Percentiles rank a stretch among this genome's conserved stretches.
Conservation (phyloP, 2,797 vertebrate genomes). For the Enteromius anoplus region DNA sequence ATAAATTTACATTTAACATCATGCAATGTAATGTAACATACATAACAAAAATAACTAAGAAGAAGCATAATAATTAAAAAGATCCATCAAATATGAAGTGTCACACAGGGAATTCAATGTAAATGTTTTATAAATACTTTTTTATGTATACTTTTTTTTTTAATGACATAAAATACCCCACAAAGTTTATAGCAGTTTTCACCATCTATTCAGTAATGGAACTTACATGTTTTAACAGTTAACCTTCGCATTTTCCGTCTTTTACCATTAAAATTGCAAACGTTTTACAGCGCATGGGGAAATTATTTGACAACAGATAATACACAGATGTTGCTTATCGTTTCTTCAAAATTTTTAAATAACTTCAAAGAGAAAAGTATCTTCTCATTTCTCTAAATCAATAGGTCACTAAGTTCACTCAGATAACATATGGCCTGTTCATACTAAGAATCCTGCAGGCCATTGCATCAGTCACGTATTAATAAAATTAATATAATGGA, state of each 20-base stretch:
- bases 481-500: not conserved
- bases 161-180: not conserved
- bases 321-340: not conserved
- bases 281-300: not conserved
- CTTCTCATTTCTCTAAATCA: conserved; percentile 15
- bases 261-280: not conserved
- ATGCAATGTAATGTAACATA: not conserved
- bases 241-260: not conserved
- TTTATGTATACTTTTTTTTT: not conserved
- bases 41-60: not conserved
- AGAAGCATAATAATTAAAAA: not conserved
- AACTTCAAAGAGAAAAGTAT: not conserved
- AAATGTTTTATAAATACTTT: too few relatives aligned
- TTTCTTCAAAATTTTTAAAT: not conserved
- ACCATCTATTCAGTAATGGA: not conserved
- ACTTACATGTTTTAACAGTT: not conserved
- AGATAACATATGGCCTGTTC: not conserved
- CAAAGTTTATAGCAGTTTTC: not conserved
- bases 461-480: not conserved
- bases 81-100: not conserved
- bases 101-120: too few relatives aligned
- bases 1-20: not conserved
- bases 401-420: conserved; percentile 30
- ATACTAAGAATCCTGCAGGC: not conserved
- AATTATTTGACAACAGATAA: not conserved